Evolutionary conservation across 1,140 invertebrate species (phyloP).

Genomic region (Zaprionus vittiger): DNA sequence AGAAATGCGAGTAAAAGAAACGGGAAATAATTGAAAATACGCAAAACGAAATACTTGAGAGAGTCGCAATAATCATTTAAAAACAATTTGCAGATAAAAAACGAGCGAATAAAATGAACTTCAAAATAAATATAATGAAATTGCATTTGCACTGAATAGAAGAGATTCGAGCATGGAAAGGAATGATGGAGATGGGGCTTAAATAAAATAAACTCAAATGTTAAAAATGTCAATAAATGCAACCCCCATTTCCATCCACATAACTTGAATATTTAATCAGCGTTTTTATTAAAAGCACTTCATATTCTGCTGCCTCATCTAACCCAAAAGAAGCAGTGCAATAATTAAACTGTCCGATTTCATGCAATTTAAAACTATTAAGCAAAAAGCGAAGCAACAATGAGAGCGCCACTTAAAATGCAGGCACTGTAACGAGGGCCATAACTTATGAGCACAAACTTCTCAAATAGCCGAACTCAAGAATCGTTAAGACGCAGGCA

Average conservation of each 20-base stretch:
- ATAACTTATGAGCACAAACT: conserved; percentile 2
- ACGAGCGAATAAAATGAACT: conserved; percentile 8
- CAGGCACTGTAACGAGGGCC: conserved; percentile 1
- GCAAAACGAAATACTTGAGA: conserved; percentile 9
- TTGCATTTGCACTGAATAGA: not conserved
- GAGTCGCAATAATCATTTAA: conserved; percentile 12
- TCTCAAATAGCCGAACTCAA: not conserved
- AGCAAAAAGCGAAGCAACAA: not conserved
- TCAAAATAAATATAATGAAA: conserved; percentile 4
- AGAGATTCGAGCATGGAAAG: too few species aligned
- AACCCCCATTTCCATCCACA: not conserved
- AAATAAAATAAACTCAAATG: too few species aligned
- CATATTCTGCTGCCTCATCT: not conserved
- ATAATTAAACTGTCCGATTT: conserved; percentile 6
- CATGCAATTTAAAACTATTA: conserved; percentile 3
- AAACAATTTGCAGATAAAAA: conserved; percentile 25
- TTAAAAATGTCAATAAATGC: not conserved
- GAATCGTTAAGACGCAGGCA: conserved; percentile 10
- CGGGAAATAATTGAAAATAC: conserved; percentile 19
- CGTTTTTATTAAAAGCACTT: too few species aligned
- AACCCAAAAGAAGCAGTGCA: not conserved
- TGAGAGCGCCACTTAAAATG: conserved; percentile 3
- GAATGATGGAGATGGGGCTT: too few species aligned
- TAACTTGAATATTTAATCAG: too few species aligned
- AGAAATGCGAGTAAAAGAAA: conserved; percentile 12